Conservation (phyloP, 2,113 vertebrate species). For the Ornithorhynchus anatinus region DNA sequence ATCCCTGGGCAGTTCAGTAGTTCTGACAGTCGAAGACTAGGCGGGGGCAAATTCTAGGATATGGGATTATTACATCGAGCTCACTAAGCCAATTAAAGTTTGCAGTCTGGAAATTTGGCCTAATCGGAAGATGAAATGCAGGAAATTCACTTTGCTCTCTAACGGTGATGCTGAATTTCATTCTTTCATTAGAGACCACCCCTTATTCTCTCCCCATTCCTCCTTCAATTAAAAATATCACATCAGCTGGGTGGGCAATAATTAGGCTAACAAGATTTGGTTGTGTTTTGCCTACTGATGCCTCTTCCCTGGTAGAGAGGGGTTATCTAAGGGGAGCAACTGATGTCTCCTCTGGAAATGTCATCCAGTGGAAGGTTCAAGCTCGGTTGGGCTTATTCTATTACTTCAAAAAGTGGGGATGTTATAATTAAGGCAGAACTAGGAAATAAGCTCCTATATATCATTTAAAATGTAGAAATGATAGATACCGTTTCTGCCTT, state of each 20-base stretch:
- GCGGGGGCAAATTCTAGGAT: background rate
- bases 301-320: background rate
- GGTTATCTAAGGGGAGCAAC: background rate
- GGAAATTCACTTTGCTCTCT: background rate
- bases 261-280: fast-evolving
- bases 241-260: background rate
- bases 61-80: background rate
- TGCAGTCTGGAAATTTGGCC: background rate
- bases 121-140: background rate
- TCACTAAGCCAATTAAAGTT: background rate
- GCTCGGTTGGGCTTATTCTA: constrained; percentile 48
- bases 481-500: constrained; percentile 54
- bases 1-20: constrained; percentile 7
- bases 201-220: background rate
- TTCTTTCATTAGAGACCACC: background rate
- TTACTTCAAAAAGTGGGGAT: constrained; percentile 46
- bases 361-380: constrained; percentile 15
- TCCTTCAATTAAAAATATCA: background rate
- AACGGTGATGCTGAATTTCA: background rate
- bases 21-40: constrained; percentile 1
- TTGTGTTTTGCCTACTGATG: background rate
- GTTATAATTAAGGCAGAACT: constrained; percentile 68
- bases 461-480: constrained; percentile 72
- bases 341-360: constrained; percentile 23
- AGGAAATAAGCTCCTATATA: constrained; percentile 64